phyloP scores from a whole-genome alignment of 2,797 vertebrate species.

The Sardinella longiceps region DNA sequence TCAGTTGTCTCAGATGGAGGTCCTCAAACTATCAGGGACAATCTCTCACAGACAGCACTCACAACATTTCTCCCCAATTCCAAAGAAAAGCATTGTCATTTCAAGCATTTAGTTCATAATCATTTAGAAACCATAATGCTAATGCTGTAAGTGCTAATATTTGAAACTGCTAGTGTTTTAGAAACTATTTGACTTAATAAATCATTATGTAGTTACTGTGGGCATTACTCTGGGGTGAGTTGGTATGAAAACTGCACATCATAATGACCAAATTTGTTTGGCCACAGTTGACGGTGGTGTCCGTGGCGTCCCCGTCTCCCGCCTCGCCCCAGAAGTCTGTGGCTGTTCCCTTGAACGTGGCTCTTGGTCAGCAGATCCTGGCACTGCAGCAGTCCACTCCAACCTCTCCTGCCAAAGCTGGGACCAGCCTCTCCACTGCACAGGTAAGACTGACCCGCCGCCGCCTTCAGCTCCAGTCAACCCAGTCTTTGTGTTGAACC shows the following conservation, averaged over 20 bases:
- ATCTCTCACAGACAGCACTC: no score
- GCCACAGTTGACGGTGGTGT: slow-evolving; percentile 84
- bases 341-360: slow-evolving; percentile 83
- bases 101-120: no score
- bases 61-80: no score
- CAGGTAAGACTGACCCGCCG: slow-evolving; percentile 73
- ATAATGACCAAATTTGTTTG: not conserved
- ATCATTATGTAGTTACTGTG: no score
- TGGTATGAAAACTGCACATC: not conserved
- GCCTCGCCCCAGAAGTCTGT: slow-evolving; percentile 86
- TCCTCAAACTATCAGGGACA: no score
- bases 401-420: slow-evolving; percentile 84
- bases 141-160: no score
- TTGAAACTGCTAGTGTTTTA: no score
- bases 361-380: slow-evolving; percentile 89
- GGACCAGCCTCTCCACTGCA: slow-evolving; percentile 74
- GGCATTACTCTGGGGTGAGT: not conserved
- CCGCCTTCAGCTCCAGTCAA: not conserved
- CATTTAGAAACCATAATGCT: no score
- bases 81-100: no score
- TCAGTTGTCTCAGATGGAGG: no score
- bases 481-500: not conserved
- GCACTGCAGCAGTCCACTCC: slow-evolving; percentile 83
- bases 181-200: no score
- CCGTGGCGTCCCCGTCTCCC: slow-evolving; percentile 83